Conservation (phyloP, 2,113 vertebrate genomes). For the Silurus meridionalis region DNA sequence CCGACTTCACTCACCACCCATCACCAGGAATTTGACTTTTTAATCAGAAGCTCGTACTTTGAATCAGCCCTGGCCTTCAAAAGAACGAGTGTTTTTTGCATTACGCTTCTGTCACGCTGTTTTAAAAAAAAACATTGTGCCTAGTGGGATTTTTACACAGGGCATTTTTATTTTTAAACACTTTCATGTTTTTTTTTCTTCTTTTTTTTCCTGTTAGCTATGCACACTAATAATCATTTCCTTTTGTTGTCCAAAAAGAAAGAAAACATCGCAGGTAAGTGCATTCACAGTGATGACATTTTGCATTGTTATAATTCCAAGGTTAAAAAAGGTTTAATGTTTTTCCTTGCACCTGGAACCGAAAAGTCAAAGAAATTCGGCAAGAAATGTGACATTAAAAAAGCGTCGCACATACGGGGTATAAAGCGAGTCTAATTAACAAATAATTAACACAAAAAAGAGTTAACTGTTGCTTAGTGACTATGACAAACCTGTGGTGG, state of each 20-base stretch:
- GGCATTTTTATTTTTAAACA: conserved; percentile 63
- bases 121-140: conserved; percentile 67
- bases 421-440: background rate
- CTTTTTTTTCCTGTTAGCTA: conserved; percentile 67
- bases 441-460: background rate
- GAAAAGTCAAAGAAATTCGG: background rate
- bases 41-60: conserved; percentile 73
- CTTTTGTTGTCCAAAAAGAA: conserved; percentile 70
- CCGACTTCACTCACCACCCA: conserved; percentile 53
- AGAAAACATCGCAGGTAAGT: conserved; percentile 65
- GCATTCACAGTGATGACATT: conserved; percentile 62
- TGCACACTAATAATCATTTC: conserved; percentile 70
- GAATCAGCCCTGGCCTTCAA: conserved; percentile 65
- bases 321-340: conserved; percentile 18
- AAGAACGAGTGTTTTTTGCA: conserved; percentile 61
- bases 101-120: conserved; percentile 68
- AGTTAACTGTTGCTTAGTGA: background rate
- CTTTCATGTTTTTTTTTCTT: no score
- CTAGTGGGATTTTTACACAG: conserved; percentile 71
- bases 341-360: conserved; percentile 3
- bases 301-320: conserved; percentile 29
- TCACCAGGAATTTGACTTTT: conserved; percentile 73
- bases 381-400: background rate
- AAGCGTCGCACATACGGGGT: background rate
- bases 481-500: background rate